phyloP scores from a whole-genome alignment of 2,888 invertebrate species.

The Archaeoteleia sp. region DNA sequence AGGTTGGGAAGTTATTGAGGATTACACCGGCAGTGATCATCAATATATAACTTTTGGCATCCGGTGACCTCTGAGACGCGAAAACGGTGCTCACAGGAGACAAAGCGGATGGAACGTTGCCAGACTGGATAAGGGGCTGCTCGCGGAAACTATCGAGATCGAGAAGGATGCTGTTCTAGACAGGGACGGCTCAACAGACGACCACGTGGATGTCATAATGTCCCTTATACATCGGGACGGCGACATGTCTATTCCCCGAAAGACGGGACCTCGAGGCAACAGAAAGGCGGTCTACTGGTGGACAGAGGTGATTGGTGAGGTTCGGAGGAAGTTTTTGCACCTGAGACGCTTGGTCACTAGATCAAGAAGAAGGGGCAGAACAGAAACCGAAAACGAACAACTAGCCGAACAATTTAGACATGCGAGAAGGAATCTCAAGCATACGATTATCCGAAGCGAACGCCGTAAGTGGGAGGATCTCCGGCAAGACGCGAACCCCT shows the following conservation, averaged over 20 bases:
- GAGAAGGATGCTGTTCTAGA: not conserved
- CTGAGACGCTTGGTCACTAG: constrained; percentile 20
- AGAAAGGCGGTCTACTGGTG: constrained; percentile 55
- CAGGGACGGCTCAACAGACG: not conserved
- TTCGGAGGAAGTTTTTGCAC: constrained; percentile 37
- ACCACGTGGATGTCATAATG: constrained; percentile 5
- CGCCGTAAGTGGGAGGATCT: constrained; percentile 23
- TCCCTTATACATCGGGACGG: constrained; percentile 17
- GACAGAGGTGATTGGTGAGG: constrained; percentile 53
- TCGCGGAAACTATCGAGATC: not conserved
- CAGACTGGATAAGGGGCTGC: constrained; percentile 2
- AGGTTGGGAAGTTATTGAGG: constrained; percentile 29
- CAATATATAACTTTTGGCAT: constrained; percentile 30
- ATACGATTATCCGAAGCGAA: too few relatives aligned
- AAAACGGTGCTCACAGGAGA: not conserved
- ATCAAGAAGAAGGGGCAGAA: too few relatives aligned
- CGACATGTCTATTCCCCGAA: constrained; percentile 43
- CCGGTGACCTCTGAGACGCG: too few relatives aligned
- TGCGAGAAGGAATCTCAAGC: too few relatives aligned
- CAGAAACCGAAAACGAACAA: too few relatives aligned
- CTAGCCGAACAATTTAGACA: not conserved
- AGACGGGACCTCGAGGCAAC: not conserved
- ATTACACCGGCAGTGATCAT: constrained; percentile 41
- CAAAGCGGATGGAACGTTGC: constrained; percentile 4
- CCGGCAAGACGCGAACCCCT: constrained; percentile 13